These are phyloP conservation scores for Echinarachnius parma DNA, from an alignment of 53 echinoderm and acorn worm genomes.

Conservation along the genomic window DNA sequence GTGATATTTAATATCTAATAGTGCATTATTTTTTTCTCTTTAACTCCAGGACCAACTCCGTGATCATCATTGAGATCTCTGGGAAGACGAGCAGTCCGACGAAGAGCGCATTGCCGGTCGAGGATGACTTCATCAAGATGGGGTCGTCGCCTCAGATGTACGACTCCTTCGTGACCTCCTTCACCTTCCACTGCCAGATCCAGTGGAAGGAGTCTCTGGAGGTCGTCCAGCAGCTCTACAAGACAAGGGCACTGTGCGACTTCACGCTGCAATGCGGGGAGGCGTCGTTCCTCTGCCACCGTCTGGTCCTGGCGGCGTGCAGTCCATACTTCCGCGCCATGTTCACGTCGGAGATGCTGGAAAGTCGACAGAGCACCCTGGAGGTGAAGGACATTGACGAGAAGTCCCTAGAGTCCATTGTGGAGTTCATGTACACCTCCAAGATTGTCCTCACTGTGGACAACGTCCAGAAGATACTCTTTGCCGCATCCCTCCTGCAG, in stretches of 20 bases:
- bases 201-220: constrained; percentile 87
- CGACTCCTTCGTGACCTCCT: constrained; percentile 59
- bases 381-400: constrained; percentile 86
- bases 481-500: constrained; percentile 80
- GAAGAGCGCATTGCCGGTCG: constrained; percentile 22
- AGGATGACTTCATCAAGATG: constrained; percentile 47
- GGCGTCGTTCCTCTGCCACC: constrained; percentile 70
- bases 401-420: constrained; percentile 62
- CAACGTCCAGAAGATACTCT: constrained; percentile 92
- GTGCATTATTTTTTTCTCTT: neutral
- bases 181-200: constrained; percentile 82
- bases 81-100: constrained; percentile 61
- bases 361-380: constrained; percentile 72
- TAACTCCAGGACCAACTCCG: constrained; percentile 64
- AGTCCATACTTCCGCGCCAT: constrained; percentile 99
- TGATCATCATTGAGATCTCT: constrained; percentile 96
- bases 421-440: constrained; percentile 92
- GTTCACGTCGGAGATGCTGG: constrained; percentile 88
- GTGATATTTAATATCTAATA: neutral
- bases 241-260: constrained; percentile 71
- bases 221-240: constrained; percentile 74
- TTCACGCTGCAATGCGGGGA: constrained; percentile 73
- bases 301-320: constrained; percentile 86
- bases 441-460: constrained; percentile 82
- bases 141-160: constrained; percentile 55